These are phyloP conservation scores for Tridacna crocea DNA, from an alignment of 2,888 invertebrate genomes.

Conservation along the genomic window DNA sequence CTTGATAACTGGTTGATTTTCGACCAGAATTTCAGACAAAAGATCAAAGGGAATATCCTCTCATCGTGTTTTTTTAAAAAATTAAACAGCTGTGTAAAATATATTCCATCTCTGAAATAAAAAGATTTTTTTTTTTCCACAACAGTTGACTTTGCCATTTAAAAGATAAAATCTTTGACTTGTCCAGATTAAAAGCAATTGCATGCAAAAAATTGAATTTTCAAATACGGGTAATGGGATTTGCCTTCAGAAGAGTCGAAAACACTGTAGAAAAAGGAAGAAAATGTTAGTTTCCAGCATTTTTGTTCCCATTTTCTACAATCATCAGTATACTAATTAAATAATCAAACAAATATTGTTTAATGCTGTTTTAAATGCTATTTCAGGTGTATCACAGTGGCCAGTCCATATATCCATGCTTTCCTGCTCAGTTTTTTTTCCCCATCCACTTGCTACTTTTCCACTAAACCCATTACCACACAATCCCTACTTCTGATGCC, in stretches of 20 bases:
- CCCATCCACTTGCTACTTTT: no score
- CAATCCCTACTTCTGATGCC: background rate
- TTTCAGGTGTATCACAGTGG: no score
- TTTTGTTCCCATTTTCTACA: background rate
- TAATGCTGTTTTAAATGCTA: no score
- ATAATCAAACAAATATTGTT: no score
- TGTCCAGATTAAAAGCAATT: background rate
- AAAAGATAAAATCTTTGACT: background rate
- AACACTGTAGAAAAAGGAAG: background rate
- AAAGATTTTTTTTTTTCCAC: no score
- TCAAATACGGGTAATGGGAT: no score
- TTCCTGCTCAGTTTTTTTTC: no score
- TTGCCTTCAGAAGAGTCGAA: no score
- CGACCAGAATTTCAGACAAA: constrained; percentile 15
- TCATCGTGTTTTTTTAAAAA: background rate
- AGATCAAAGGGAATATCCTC: constrained; percentile 1
- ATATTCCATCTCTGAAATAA: constrained; percentile 13
- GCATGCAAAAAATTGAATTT: background rate
- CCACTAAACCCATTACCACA: background rate
- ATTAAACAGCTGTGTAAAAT: background rate
- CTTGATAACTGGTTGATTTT: background rate
- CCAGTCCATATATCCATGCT: no score
- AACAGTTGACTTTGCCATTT: no score
- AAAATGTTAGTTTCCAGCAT: background rate
- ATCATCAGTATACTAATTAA: no score